Base-by-base conservation (phyloP, 2,888 invertebrate genomes). In the Eristalis intricaria region DNA sequence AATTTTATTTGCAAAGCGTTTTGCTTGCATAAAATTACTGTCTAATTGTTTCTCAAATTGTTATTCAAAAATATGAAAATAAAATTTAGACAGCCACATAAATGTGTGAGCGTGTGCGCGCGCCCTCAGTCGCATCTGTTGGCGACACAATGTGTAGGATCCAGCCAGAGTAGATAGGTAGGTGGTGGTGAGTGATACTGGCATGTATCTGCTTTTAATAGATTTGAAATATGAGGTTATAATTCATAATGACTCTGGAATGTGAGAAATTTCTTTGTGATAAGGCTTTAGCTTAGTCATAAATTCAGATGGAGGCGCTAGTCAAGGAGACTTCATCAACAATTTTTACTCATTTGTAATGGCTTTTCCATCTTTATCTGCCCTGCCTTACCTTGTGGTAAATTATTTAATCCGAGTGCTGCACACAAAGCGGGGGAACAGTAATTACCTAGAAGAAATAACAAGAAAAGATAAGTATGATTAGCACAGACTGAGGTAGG, bases 1-100 rank as follows among this genome's bases (percentile, higher is more conserved):
- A 82, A 86, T 86, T 74, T 79, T 69, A 70, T 74, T 85, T 85
- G 69, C 75, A 76, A 22, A 63, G 29, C 35, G 19, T 61, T 76
- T 43, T 74, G 60, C 78, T 71, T 82, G 78, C 40, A 75, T 43
- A 60, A 32, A 70, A 29, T 69, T 69, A 77, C 65, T 50, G 50
- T 68, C 43, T 75, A 61, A 66, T 80, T 73, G 70, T 29, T 29
- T 29, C 60, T 32, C 64, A 29, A 38, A 68, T 50, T 75, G 75
- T 40, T 50, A 50, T 50, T 50, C 50, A 50, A 50, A 50, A 50
- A 50, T 19, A 50, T 19, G 50, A 56, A 66, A 43, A n/a, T 13
- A 22, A 66, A 38, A 50, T 43, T 23, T 15, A 15, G 26, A 23
- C 58, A 32, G 35, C 5, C 13, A 32, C 10, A 61, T 26, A 29